phyloP scores from a whole-genome alignment of 2,888 invertebrate species.

The Stomorhina lunata region DNA sequence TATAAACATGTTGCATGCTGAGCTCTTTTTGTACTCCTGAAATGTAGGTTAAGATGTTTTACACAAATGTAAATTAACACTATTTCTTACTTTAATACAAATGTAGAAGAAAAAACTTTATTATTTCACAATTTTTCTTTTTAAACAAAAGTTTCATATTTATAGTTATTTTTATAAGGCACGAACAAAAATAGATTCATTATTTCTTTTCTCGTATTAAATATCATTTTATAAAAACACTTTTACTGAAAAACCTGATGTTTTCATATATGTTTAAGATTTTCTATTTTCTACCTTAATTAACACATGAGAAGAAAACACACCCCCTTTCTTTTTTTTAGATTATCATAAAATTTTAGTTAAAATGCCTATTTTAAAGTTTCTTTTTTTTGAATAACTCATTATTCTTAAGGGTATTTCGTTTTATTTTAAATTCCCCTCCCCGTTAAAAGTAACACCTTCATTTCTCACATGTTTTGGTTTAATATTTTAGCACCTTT shows the following conservation, averaged over 20 bases:
- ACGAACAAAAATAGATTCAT: background rate
- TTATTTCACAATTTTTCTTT: background rate
- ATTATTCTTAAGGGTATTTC: too few species aligned
- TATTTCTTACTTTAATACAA: slow-evolving; percentile 18
- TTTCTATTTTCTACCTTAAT: background rate
- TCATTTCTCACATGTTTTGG: too few species aligned
- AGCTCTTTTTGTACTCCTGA: slow-evolving; percentile 48
- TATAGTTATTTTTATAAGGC: background rate
- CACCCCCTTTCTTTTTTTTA: background rate
- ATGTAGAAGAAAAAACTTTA: background rate
- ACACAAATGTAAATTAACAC: slow-evolving; percentile 65
- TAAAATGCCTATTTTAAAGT: too few species aligned
- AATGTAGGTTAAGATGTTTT: slow-evolving; percentile 67
- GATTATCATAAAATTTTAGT: too few species aligned
- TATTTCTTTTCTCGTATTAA: slow-evolving; percentile 16
- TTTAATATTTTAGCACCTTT: background rate
- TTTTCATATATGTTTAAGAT: background rate
- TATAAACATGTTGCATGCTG: slow-evolving; percentile 17
- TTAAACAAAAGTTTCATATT: background rate
- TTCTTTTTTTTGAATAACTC: too few species aligned
- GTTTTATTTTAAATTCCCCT: too few species aligned
- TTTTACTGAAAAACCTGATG: too few species aligned
- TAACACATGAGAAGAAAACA: background rate
- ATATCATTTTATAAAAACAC: slow-evolving; percentile 1
- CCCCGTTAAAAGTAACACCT: too few species aligned